phyloP scores from a whole-genome alignment of 2,797 vertebrate species.

The Xerus rutilus region DNA sequence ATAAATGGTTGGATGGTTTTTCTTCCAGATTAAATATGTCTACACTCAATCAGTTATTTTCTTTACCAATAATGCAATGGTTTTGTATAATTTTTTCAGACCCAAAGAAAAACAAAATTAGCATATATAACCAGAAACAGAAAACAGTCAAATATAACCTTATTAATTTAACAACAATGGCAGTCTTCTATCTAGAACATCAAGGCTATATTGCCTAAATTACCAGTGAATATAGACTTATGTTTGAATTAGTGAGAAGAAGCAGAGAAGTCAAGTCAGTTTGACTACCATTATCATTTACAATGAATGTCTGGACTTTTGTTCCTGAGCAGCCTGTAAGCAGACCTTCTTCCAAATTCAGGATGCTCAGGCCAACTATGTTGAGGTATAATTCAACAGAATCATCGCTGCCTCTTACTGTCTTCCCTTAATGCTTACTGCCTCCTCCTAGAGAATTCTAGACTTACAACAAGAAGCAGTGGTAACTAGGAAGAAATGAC shows the following conservation, averaged over 20 bases:
- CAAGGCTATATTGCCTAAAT: background rate
- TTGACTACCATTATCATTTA: background rate
- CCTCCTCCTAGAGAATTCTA: background rate
- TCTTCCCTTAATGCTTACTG: background rate
- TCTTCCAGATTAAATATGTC: constrained; percentile 3
- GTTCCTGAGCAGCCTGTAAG: background rate
- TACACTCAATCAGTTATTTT: background rate
- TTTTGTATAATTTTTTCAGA: background rate
- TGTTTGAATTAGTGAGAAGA: background rate
- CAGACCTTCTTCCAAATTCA: background rate
- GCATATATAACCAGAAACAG: background rate
- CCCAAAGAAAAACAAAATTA: background rate
- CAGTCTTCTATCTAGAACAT: background rate
- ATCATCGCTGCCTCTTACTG: background rate
- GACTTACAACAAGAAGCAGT: background rate
- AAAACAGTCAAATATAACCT: background rate
- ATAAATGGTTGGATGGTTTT: background rate
- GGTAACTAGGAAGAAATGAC: background rate
- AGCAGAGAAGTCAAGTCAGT: background rate
- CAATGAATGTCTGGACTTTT: background rate
- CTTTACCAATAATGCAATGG: background rate
- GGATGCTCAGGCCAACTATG: background rate
- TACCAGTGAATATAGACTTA: background rate
- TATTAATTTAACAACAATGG: background rate
- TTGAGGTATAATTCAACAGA: background rate